These are phyloP conservation scores for Germaria angustata DNA, from an alignment of 2,888 invertebrate species.

Conservation along the genomic window DNA sequence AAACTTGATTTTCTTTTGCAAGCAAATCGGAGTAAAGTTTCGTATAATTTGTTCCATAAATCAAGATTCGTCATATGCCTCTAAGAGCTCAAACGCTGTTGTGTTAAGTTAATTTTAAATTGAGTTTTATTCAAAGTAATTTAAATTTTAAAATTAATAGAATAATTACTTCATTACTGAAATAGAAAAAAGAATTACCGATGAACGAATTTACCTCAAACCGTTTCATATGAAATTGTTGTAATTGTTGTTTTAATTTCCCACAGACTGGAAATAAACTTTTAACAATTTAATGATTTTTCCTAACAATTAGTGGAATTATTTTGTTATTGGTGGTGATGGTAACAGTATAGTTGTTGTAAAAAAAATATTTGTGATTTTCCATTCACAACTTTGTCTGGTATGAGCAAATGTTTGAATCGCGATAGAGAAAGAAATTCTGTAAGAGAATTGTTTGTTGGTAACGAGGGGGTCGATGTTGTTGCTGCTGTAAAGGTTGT, in stretches of 20 bases:
- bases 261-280: not conserved
- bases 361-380: not conserved
- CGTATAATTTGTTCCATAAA: too few species aligned
- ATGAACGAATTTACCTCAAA: not conserved
- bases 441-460: not conserved
- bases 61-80: too few species aligned
- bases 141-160: not conserved
- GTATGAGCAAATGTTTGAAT: not conserved
- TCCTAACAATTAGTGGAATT: conserved; percentile 20
- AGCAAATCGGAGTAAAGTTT: too few species aligned
- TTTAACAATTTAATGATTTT: conserved; percentile 47
- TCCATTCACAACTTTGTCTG: not conserved
- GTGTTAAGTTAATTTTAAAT: not conserved
- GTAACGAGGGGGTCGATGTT: not conserved
- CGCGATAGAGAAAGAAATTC: not conserved
- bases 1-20: too few species aligned
- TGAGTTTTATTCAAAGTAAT: not conserved
- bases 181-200: not conserved
- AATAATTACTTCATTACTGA: not conserved
- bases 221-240: not conserved
- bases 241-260: not conserved
- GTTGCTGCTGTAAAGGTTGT: not conserved
- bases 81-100: too few species aligned
- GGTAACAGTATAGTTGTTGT: not conserved
- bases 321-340: not conserved